A percentile compares a stretch with the other conserved stretches of the same genome.
phyloP scores from a whole-genome alignment of 2,113 vertebrate species.

The Poeciliopsis retropinna region DNA sequence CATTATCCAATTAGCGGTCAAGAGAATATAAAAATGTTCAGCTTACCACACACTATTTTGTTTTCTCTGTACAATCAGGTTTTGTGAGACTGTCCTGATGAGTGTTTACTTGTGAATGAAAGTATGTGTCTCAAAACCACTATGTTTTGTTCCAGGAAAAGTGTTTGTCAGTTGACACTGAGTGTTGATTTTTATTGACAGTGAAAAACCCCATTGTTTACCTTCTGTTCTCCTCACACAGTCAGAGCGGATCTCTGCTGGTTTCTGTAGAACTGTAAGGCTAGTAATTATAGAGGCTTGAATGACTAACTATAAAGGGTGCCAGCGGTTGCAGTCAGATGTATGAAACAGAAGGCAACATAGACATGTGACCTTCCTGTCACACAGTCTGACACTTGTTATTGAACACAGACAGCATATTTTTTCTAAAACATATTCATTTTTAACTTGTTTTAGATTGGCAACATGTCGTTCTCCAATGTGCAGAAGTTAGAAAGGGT shows the following conservation, averaged over 20 bases:
- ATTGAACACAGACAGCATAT: not conserved
- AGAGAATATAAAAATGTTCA: slow-evolving; percentile 12
- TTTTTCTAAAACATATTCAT: too few relatives aligned
- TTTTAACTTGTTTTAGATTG: too few relatives aligned
- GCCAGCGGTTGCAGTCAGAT: slow-evolving; percentile 10
- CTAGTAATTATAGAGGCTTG: slow-evolving; percentile 49
- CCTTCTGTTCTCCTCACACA: slow-evolving; percentile 1
- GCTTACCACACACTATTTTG: slow-evolving; percentile 9
- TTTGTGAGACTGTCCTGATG: slow-evolving; percentile 22
- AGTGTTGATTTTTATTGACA: slow-evolving; percentile 48
- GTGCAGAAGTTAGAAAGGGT: too few relatives aligned
- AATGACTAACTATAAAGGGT: slow-evolving; percentile 42
- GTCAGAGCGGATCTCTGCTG: slow-evolving; percentile 3
- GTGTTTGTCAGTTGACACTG: slow-evolving; percentile 21
- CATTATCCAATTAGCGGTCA: slow-evolving; percentile 61
- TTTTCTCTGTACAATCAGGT: slow-evolving; percentile 8
- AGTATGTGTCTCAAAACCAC: slow-evolving; percentile 45
- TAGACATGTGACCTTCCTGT: slow-evolving; percentile 1
- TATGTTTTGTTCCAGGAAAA: slow-evolving; percentile 56
- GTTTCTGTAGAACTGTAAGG: slow-evolving; percentile 44
- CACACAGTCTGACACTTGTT: not conserved
- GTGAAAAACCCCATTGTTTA: slow-evolving; percentile 51
- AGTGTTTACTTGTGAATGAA: slow-evolving; percentile 28
- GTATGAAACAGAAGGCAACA: slow-evolving; percentile 15
- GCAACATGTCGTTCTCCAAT: too few relatives aligned